Percentiles rank a stretch among this genome's conserved stretches.
Conservation (phyloP, 2,797 vertebrate species). For the Halcyon smyrnensis region DNA sequence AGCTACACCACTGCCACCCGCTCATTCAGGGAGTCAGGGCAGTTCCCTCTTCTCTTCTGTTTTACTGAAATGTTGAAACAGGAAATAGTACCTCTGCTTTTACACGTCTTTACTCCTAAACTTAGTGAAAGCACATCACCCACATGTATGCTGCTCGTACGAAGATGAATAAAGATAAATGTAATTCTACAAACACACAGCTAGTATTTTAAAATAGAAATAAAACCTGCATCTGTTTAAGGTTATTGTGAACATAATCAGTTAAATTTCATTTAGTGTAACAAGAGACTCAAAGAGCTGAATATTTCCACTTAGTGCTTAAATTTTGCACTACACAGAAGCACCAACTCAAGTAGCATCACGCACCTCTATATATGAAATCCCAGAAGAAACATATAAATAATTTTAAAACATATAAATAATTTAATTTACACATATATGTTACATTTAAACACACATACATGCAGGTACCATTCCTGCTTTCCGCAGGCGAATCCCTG, state of each 20-base stretch:
- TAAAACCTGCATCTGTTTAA: not conserved
- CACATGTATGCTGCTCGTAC: rapidly evolving
- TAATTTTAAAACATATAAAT: no score
- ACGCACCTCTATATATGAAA: not conserved
- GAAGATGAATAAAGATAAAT: not conserved
- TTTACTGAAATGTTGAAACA: constrained; percentile 3
- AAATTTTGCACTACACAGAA: not conserved
- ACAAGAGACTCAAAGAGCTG: not conserved
- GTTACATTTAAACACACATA: not conserved
- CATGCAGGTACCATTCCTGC: not conserved
- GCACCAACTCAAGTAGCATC: not conserved
- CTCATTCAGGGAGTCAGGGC: constrained; percentile 52
- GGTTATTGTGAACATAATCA: not conserved
- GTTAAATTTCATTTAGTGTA: not conserved
- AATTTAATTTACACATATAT: not conserved
- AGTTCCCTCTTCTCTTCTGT: constrained; percentile 15
- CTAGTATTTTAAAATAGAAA: not conserved
- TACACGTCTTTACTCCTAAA: not conserved
- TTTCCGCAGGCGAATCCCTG: not conserved
- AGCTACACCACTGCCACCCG: constrained; percentile 27
- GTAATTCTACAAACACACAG: not conserved
- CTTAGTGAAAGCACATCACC: not conserved
- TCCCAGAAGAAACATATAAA: not conserved
- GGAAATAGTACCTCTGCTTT: constrained; percentile 14
- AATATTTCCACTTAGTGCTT: not conserved